Percentiles rank a stretch among this genome's conserved stretches.
These are phyloP conservation scores for Neostethus bicornis DNA, from an alignment of 2,797 vertebrate species.

Conservation along the genomic window DNA sequence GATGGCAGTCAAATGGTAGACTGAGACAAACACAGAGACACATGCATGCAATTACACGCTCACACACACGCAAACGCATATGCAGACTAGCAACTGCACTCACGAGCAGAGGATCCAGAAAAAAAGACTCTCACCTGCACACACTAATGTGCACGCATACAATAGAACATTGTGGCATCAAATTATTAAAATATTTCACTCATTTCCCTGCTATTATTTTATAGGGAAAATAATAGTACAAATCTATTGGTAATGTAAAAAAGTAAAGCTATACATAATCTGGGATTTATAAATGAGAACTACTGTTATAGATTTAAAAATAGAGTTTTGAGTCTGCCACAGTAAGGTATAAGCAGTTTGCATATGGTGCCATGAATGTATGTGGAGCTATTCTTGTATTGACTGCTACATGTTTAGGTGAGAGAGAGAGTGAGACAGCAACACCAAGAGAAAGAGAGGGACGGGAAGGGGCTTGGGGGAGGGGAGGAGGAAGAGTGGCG, in stretches of 20 bases:
- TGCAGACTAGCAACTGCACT: conserved; percentile 34
- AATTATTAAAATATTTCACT: conserved; percentile 40
- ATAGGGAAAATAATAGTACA: conserved; percentile 44
- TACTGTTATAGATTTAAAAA: conserved; percentile 56
- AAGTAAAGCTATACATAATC: too few species aligned
- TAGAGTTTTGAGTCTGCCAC: conserved; percentile 35
- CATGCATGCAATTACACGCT: conserved; percentile 72
- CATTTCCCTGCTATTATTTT: conserved; percentile 36
- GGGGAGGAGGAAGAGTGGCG: conserved; percentile 41
- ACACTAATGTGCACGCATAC: conserved; percentile 13
- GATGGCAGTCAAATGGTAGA: conserved; percentile 71
- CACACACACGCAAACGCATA: conserved; percentile 24
- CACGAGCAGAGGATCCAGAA: conserved; percentile 22
- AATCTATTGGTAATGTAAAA: conserved; percentile 54
- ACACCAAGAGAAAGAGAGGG: conserved; percentile 41
- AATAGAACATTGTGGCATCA: conserved; percentile 21
- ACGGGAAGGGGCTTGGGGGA: conserved; percentile 3
- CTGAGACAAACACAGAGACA: conserved; percentile 66
- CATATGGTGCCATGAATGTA: conserved; percentile 2
- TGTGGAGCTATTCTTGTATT: conserved; percentile 28
- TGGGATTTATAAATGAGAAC: conserved; percentile 61
- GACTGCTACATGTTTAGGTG: conserved; percentile 40
- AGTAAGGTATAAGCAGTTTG: conserved; percentile 21
- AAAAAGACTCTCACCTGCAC: conserved; percentile 33
- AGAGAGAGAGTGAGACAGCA: conserved; percentile 30